A percentile compares a stretch with the other conserved stretches of the same genome.
phyloP scores from a whole-genome alignment of 2,888 invertebrate genomes.

The Mamestra brassicae region DNA sequence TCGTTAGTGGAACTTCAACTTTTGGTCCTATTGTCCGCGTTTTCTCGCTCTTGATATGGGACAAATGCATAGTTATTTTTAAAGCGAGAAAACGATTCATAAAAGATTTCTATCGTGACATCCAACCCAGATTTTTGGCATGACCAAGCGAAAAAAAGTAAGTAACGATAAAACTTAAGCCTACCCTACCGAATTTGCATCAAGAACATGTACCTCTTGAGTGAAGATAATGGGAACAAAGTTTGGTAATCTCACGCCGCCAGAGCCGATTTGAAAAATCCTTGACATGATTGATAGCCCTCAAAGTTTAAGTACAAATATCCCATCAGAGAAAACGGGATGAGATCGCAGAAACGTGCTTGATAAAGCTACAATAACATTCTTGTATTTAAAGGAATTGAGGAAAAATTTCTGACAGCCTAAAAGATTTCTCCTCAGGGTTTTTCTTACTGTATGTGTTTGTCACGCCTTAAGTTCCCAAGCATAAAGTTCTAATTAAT shows the following conservation, averaged over 20 bases:
- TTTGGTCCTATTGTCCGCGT: neutral
- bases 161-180: slow-evolving; percentile 22
- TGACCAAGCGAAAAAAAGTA: slow-evolving; percentile 1
- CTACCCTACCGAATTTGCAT: slow-evolving; percentile 45
- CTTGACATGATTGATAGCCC: slow-evolving; percentile 65
- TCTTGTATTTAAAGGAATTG: slow-evolving; percentile 24
- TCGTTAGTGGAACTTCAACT: neutral
- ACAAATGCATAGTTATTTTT: neutral
- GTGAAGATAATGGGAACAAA: slow-evolving; percentile 62
- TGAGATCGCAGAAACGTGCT: slow-evolving; percentile 55
- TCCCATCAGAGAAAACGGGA: slow-evolving; percentile 45
- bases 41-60: neutral
- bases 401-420: slow-evolving; percentile 22
- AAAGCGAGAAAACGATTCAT: neutral
- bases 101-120: neutral
- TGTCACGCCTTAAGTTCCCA: neutral
- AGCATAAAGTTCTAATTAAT: no score
- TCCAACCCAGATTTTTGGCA: neutral
- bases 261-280: slow-evolving; percentile 63
- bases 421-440: neutral
- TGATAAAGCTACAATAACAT: slow-evolving; percentile 45
- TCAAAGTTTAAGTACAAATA: slow-evolving; percentile 58
- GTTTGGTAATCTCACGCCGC: slow-evolving; percentile 61
- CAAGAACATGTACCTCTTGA: slow-evolving; percentile 55
- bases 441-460: slow-evolving; percentile 11